A percentile compares a stretch with the other conserved stretches of the same genome.
Evolutionary conservation across 2,113 vertebrate species (phyloP).

Genomic region (Muntiacus reevesi): DNA sequence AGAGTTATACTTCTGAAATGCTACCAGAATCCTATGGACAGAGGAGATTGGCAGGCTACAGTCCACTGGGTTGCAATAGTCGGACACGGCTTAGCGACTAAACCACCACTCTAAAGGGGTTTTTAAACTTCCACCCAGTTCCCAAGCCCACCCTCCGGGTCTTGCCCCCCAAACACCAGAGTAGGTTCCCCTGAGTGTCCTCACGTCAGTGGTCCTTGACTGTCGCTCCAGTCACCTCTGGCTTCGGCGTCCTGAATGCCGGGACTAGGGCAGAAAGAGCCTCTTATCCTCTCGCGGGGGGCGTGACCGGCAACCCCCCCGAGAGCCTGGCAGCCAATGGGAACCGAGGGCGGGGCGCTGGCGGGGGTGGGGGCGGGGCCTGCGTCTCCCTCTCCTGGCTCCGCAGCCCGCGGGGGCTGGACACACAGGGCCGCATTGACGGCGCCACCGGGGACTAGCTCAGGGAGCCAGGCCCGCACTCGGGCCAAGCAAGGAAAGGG

Average conservation of each 20-base stretch:
- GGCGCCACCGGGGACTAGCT: neutral
- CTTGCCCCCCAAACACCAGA: neutral
- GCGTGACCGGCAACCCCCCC: neutral
- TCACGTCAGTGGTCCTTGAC: neutral
- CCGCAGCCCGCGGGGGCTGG: neutral
- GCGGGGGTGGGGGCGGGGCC: neutral
- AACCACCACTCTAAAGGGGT: neutral
- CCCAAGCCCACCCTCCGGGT: neutral
- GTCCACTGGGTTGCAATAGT: neutral
- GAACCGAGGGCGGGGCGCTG: neutral
- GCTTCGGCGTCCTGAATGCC: neutral
- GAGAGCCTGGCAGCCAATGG: neutral
- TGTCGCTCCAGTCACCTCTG: neutral
- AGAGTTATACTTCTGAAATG: neutral
- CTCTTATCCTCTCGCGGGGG: constrained; percentile 14
- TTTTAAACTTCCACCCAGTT: neutral
- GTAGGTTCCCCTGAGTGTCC: neutral
- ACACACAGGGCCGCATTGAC: constrained; percentile 47
- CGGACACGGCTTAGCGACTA: neutral
- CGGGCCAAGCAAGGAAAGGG: neutral
- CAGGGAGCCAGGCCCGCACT: neutral
- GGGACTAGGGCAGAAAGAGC: neutral
- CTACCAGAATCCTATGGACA: neutral
- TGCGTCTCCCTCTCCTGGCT: neutral
- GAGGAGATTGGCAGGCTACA: neutral